Conservation (phyloP, 2,113 vertebrate genomes). For the Melanostigma gelatinosum region DNA sequence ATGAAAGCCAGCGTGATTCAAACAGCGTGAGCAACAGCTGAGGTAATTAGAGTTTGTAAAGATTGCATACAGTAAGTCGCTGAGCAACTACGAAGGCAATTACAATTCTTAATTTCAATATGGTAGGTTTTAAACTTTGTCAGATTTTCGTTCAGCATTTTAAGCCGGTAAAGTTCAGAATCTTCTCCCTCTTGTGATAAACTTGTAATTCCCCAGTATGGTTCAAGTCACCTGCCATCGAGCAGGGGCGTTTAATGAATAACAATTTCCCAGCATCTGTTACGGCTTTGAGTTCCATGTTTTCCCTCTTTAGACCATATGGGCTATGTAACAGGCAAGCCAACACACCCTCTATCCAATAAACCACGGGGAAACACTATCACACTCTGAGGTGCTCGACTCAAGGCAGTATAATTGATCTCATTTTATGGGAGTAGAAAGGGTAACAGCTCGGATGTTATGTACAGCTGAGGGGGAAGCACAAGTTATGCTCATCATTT, state of each 20-base stretch:
- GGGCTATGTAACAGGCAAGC: constrained; percentile 48
- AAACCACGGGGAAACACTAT: constrained; percentile 40
- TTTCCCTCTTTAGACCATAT: constrained; percentile 61
- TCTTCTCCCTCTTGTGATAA: constrained; percentile 32
- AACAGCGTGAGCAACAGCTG: constrained; percentile 2
- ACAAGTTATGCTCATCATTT: constrained; percentile 39
- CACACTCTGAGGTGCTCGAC: constrained; percentile 53
- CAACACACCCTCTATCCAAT: constrained; percentile 56
- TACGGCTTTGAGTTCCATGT: constrained; percentile 56
- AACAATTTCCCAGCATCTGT: constrained; percentile 76
- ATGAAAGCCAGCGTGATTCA: constrained; percentile 36
- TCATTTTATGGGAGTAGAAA: constrained; percentile 53
- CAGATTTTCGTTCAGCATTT: constrained; percentile 18
- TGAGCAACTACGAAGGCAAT: constrained; percentile 45
- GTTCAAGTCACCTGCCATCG: constrained; percentile 60
- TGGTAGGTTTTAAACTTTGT: constrained; percentile 8
- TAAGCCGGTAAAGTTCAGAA: constrained; percentile 37
- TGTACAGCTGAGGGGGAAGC: constrained; percentile 21
- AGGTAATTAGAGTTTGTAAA: constrained; percentile 43
- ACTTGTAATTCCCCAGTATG: constrained; percentile 50
- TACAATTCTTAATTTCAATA: constrained; percentile 35
- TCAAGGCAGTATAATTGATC: constrained; percentile 63
- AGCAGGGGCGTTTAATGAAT: constrained; percentile 62
- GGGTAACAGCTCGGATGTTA: constrained; percentile 43
- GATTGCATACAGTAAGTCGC: constrained; percentile 25